Evolutionary conservation across 2,797 vertebrate species (phyloP), one percentile per base, ranked within the genome.

Genomic region (Monodelphis domestica): DNA sequence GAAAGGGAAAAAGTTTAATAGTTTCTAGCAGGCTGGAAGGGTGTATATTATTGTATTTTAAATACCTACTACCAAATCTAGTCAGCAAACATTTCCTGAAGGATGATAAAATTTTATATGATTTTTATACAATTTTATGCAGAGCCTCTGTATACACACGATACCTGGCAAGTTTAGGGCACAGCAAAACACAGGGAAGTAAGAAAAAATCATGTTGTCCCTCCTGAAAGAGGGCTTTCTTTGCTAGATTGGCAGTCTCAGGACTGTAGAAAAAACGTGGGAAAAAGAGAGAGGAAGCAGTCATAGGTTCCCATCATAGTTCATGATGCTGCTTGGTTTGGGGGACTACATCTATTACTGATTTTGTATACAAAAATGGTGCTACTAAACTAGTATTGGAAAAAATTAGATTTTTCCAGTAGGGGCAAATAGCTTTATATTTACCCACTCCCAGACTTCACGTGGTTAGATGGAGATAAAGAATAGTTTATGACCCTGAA

Each of bases 391-490:
- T 24, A 70, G 21, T 0, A 78, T 45, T 94, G 53, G 33, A 51
- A 56, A 89, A 29, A 93, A 92, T 70, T 56, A 90, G 51, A 9
- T 53, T 54, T 45, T 89, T 87, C 38, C 95, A 45, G 57, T 93
- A 89, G 51, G 54, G 55, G 88, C 93, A 78, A 89, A 51, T 89
- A 21, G 55, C 6, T 26, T 94, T 88, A 87, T 21, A 52, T 26
- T n/a, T 53, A 88, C 63, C 78, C 89, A 94, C 53, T 87, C 24
- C 15, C 12, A 45, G 63, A 78, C n/a, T 78, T 78, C 63, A 45
- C 7, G 78, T 84, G 38, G 38, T 45, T 17, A 84, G 45, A 51
- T 63, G 94, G 14, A 95, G 21, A 91, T 33, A 89, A 55, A 94
- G 29, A 29, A 93, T 89, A 93, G 26, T 89, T 92, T 93, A 55